phyloP scores from a whole-genome alignment of 2,797 vertebrate genomes.

The Lepus townsendii region DNA sequence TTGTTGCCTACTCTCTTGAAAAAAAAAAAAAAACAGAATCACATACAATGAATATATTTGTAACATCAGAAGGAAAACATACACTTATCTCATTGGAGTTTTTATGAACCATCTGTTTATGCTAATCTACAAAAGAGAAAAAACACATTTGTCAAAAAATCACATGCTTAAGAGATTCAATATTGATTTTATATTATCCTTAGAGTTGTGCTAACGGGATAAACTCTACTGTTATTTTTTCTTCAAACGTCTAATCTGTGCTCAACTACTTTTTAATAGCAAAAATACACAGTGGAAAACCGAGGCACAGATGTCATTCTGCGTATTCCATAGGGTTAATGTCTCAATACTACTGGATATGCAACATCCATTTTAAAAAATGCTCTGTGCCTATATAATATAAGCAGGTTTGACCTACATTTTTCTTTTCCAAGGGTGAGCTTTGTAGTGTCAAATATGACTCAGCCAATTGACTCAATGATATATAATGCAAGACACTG shows the following conservation, averaged over 20 bases:
- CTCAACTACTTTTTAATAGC: not conserved
- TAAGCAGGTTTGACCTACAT: conserved; percentile 16
- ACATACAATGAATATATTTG: not conserved
- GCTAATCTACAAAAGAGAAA: conserved; percentile 46
- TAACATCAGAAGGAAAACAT: conserved; percentile 39
- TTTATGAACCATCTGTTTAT: not conserved
- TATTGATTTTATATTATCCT: not conserved
- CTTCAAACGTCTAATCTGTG: not conserved
- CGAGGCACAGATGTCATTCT: not conserved
- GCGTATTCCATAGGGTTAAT: rapidly evolving
- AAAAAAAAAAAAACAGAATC: conserved; percentile 59
- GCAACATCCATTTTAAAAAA: not conserved
- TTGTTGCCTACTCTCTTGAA: not conserved
- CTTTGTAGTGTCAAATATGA: conserved; percentile 19
- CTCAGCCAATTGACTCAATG: conserved; percentile 29
- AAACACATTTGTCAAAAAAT: conserved; percentile 47
- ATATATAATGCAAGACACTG: conserved; percentile 43
- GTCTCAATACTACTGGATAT: not conserved
- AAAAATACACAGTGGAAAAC: not conserved
- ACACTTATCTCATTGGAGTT: conserved; percentile 13
- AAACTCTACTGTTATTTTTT: not conserved
- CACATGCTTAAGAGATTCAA: not conserved
- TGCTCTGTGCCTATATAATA: not conserved
- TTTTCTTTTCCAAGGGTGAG: conserved; percentile 62
- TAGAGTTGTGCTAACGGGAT: not conserved